Base-by-base conservation (phyloP, 2,113 vertebrate species). In the Motacilla alba region DNA sequence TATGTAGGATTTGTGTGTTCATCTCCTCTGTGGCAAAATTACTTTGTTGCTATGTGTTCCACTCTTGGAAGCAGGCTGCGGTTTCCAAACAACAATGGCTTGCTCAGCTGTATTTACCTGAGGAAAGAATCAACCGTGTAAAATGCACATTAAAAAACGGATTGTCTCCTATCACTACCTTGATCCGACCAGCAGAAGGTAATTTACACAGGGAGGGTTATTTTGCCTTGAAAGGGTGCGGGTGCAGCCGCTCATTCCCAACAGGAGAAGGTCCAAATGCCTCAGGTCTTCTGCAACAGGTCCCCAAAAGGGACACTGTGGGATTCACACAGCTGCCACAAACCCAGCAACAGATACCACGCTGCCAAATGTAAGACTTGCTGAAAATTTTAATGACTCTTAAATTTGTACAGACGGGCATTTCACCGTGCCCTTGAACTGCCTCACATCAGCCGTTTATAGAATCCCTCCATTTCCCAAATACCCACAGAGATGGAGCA, bases 341-440 rank as follows among this genome's bases (percentile, higher is more conserved):
- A 69, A 90, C 47, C 33, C 44, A 89, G 37, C 55, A 52, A 60
- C 24, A 83, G 62, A 77, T 4, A 22, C 56, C 76, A 55, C 75
- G 37, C 0, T 37, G 52, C 56, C 64, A 75, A 47, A 55, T 0
- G 0, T 31, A 74, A 88, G 86, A 90, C 59, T 33, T 43, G 64
- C 56, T 28, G 74, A 56, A 72, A 91, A 75, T 63, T 95, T 97
- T 91, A 96, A 93, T 95, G 46, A 63, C 19, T 50, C 72, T 3
- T 15, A 10, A 53, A 46, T 93, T 67, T 83, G 68, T 89, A 93
- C 50, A 93, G 85, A 27, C 75, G 39, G 0, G 9, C 49, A 37
- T 83, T 85, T 92, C 68, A 81, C 60, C 81, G 89, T 82, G 64
- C 69, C 4, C 18, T 28, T 46, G 27, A 60, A 59, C 14, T 24